Base-by-base conservation (phyloP, 1,140 invertebrate species). In the Halyomorpha halys region DNA sequence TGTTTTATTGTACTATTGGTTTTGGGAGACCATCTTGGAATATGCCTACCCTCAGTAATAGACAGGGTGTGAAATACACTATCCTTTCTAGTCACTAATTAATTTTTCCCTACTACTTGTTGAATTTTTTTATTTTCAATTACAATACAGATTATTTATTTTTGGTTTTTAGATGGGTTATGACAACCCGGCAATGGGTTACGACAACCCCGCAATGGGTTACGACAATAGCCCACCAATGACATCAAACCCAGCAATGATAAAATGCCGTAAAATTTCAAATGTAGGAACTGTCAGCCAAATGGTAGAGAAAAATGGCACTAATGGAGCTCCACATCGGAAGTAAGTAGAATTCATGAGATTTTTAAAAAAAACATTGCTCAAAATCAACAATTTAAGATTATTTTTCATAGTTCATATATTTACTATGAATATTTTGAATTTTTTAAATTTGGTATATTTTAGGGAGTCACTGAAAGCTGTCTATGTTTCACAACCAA, bases 111-210 rank as follows among this genome's bases (percentile, higher is more conserved):
- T 39, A 39, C 11, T 39, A 39, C 6, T 39, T 39, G 4, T 1
- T 11, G 1, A 6, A 11, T 39, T 11, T 11, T 9, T 6, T 39
- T 1, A 39, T 39, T 39, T 11, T 13, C 1, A 6, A 39, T 39
- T 9, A 39, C 13, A 39, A 30, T 30, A 30, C 8, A 30, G 8
- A 30, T 30, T 30, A 11, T 19, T 21, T 21, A 25, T 16, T 23
- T 59, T 34, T 59, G 6, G 6, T 23, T 59, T 59, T 27, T 16
- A 60, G 59, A 60, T 60, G 59, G 59, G 59, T 14, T 60, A 59
- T 44, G 56, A 59, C 21, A 56, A 56, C 53, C 53, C 16, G 15
- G 25, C 15, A 4, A 19, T 56, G 16, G n/a, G n/a, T n/a, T n/a
- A 23, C 27, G 27, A 30, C 27, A 30, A 30, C 8, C 27, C 27